Base-by-base conservation (phyloP, 2,113 vertebrate genomes). In the Amblyopsis rosae region DNA sequence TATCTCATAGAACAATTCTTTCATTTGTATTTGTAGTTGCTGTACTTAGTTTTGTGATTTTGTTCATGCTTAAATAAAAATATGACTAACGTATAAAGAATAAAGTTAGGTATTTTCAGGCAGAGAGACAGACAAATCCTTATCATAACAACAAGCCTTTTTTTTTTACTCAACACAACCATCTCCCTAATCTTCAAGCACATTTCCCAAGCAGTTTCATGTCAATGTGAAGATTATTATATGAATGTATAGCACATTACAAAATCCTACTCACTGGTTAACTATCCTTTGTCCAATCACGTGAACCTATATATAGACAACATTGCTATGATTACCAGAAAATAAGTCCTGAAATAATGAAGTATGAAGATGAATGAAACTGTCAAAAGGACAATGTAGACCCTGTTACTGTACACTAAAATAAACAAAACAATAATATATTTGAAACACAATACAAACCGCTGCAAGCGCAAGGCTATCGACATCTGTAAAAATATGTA, bases 371-470 rank as follows among this genome's bases (percentile, higher is more conserved):
- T 90, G 86, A 82, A 83, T 88, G 77, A 72, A 89, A 91, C 86
- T 72, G 88, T 85, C 86, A 86, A 85, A 86, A 86, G 85, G 77
- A 88, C 82, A 82, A 87, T 78, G 82, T 84, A 87, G 86, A 90
- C 82, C 77, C 84, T 84, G 77, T 86, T 86, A 87, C 85, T 89
- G 88, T 88, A 91, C 79, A 65, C 86, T 89, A 89, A 83, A 86
- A 87, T 88, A 82, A 90, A 86, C 86, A 82, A 85, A 91, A 89
- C 80, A 84, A 86, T 81, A 90, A 89, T 87, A 89, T 86, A 88
- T 81, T 80, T 76, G 83, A 91, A 90, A 90, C 80, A 88, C 84
- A 81, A 86, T 69, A 90, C 82, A 83, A 84, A 89, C 75, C 87
- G 87, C 85, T 87, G 83, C 83, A 84, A 82, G 83, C 85, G 89